Percentiles rank a stretch among this genome's conserved stretches.
These are phyloP conservation scores for Laupala kohalensis DNA, from an alignment of 1,140 invertebrate species.

Conservation along the genomic window DNA sequence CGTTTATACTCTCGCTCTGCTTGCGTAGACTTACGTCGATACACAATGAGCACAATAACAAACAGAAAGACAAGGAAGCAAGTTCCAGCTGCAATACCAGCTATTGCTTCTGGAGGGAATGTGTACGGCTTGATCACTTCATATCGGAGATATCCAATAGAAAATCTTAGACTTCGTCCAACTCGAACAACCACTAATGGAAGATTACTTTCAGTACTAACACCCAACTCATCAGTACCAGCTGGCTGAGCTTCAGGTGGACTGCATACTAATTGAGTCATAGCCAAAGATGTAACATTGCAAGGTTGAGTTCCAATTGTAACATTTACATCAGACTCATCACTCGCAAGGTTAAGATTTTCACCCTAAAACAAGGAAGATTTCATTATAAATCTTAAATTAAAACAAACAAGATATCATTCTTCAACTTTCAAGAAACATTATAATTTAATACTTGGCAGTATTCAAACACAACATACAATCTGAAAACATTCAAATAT, in stretches of 20 bases:
- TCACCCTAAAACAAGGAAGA: conserved; percentile 44
- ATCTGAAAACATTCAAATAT: too few relatives aligned
- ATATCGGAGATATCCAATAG: conserved; percentile 39
- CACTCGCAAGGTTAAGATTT: conserved; percentile 78
- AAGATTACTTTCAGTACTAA: conserved; percentile 57
- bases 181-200: conserved; percentile 83
- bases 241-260: conserved; percentile 75
- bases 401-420: too few relatives aligned
- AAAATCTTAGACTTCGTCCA: conserved; percentile 71
- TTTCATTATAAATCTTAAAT: too few relatives aligned
- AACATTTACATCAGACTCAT: conserved; percentile 85
- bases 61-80: conserved; percentile 72
- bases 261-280: conserved; percentile 77
- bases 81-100: conserved; percentile 69
- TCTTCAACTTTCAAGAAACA: too few relatives aligned
- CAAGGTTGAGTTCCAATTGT: conserved; percentile 78
- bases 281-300: conserved; percentile 84
- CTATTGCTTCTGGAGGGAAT: conserved; percentile 75
- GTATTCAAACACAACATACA: too few relatives aligned
- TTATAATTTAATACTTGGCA: too few relatives aligned
- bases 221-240: conserved; percentile 72
- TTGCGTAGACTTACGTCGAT: conserved; percentile 82
- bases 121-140: conserved; percentile 72
- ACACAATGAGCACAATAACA: conserved; percentile 73
- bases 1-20: conserved; percentile 92